Percentiles rank a stretch among this genome's conserved stretches.
Conservation (phyloP, 2,888 invertebrate genomes). For the Thysanoteuthis rhombus region DNA sequence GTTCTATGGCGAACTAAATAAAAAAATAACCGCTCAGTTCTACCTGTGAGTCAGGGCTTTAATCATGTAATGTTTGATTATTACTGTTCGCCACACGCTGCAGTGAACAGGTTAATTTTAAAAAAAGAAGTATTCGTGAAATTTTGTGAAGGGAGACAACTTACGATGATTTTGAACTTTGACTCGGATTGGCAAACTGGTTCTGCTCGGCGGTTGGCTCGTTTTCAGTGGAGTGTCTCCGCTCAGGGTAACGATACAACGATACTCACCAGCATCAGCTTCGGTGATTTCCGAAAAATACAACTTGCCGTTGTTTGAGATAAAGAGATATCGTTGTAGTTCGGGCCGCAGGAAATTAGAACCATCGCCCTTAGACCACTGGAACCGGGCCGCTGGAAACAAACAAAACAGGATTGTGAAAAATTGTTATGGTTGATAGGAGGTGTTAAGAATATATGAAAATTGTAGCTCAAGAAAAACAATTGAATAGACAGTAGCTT, state of each 20-base stretch:
- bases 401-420: neutral
- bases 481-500: no score
- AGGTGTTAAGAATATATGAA: no score
- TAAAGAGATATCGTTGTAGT: slow-evolving; percentile 81
- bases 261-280: slow-evolving; percentile 70
- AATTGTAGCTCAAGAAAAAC: no score
- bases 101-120: no score
- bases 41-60: no score
- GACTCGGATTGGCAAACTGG: slow-evolving; percentile 58
- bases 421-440: no score
- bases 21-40: no score
- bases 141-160: slow-evolving; percentile 14
- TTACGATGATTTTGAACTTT: slow-evolving; percentile 52
- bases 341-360: slow-evolving; percentile 94
- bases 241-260: slow-evolving; percentile 43
- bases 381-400: slow-evolving; percentile 71
- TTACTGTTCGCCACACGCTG: no score
- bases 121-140: neutral
- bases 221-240: slow-evolving; percentile 46
- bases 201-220: slow-evolving; percentile 48
- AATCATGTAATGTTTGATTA: no score
- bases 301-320: slow-evolving; percentile 90
- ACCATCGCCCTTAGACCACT: slow-evolving; percentile 90
- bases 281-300: slow-evolving; percentile 93
- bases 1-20: no score